phyloP scores from a whole-genome alignment of 2,888 invertebrate species.

The Drosophila nr. perissopoda region DNA sequence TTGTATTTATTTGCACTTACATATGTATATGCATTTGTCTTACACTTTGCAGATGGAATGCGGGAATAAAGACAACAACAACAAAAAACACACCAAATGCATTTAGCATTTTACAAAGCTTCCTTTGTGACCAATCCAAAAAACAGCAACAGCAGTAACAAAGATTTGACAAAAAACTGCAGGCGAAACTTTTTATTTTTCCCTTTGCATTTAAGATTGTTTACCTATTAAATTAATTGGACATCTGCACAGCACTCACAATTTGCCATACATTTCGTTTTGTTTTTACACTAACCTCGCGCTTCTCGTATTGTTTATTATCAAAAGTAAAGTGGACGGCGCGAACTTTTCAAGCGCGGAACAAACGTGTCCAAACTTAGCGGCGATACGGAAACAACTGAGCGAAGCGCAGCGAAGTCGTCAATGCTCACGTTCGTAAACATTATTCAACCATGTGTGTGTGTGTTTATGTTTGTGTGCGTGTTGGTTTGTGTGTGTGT shows the following conservation, averaged over 20 bases:
- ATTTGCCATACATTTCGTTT: conserved; percentile 37
- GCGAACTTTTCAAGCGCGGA: conserved; percentile 40
- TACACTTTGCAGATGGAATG: conserved; percentile 45
- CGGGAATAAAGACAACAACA: conserved; percentile 28
- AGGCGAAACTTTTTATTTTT: conserved; percentile 30
- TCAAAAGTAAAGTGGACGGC: conserved; percentile 42
- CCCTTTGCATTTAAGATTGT: neutral
- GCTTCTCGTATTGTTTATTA: conserved; percentile 35
- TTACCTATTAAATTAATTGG: conserved; percentile 35
- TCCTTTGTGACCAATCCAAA: conserved; percentile 50
- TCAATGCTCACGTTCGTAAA: conserved; percentile 53
- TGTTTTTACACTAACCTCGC: conserved; percentile 25
- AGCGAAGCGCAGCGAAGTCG: conserved; percentile 56
- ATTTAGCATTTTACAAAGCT: conserved; percentile 36
- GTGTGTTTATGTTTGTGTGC: neutral
- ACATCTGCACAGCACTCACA: conserved; percentile 47
- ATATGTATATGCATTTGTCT: conserved; percentile 11
- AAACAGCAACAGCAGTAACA: conserved; percentile 22
- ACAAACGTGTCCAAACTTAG: conserved; percentile 64
- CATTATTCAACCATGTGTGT: conserved; percentile 15
- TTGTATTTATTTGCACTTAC: neutral
- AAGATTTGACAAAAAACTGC: conserved; percentile 16
- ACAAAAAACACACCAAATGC: conserved; percentile 6
- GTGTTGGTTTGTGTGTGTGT: conserved; percentile 2
- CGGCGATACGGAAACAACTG: conserved; percentile 71